These are phyloP conservation scores for Pantala flavescens DNA, from an alignment of 1,140 invertebrate species.

Conservation along the genomic window DNA sequence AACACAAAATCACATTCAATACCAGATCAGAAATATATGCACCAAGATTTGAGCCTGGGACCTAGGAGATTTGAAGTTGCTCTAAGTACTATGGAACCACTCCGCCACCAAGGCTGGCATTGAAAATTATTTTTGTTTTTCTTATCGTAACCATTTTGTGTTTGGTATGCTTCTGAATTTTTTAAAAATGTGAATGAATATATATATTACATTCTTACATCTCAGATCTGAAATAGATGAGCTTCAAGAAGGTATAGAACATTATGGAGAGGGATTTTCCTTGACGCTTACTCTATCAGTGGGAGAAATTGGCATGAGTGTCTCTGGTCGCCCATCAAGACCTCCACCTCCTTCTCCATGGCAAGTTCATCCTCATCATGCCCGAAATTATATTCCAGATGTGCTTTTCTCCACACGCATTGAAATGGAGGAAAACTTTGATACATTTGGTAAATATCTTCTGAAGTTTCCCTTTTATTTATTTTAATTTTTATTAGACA, in stretches of 20 bases:
- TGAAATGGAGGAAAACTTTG: slow-evolving; percentile 72
- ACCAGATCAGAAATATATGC: too few species aligned
- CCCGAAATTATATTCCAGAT: slow-evolving; percentile 42
- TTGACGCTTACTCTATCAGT: slow-evolving; percentile 63
- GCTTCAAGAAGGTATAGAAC: slow-evolving; percentile 62
- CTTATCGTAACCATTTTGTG: too few species aligned
- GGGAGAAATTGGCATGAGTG: slow-evolving; percentile 51
- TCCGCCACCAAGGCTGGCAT: too few species aligned
- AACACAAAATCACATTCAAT: too few species aligned
- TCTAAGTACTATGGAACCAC: too few species aligned
- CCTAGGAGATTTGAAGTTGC: too few species aligned
- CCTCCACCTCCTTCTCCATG: slow-evolving; percentile 52
- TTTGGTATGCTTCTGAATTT: too few species aligned
- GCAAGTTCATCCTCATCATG: slow-evolving; percentile 45
- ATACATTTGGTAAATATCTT: slow-evolving; percentile 53
- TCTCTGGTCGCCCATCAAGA: slow-evolving; percentile 36
- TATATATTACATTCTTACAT: neutral
- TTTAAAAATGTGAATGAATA: too few species aligned
- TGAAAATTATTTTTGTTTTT: too few species aligned
- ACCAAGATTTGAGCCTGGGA: too few species aligned
- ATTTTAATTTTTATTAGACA: too few species aligned
- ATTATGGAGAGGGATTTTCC: slow-evolving; percentile 66
- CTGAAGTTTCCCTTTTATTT: too few species aligned
- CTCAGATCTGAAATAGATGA: slow-evolving; percentile 66
- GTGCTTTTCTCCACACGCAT: slow-evolving; percentile 66